Percentiles rank a stretch among this genome's conserved stretches.
Conservation (phyloP, 2,113 vertebrate species). For the Pygoscelis antarcticus region DNA sequence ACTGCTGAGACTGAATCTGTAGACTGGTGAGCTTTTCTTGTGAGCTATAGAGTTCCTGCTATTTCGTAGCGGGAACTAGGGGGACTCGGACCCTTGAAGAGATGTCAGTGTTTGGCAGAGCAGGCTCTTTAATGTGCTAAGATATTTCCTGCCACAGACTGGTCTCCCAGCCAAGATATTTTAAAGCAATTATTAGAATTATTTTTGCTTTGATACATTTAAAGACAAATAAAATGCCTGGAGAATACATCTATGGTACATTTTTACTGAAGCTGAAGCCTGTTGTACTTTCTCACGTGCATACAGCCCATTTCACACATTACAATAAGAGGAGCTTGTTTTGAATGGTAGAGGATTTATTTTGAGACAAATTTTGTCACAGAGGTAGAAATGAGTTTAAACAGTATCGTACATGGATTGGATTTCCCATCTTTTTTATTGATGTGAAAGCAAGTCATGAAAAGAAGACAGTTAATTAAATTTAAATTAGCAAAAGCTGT, state of each 20-base stretch:
- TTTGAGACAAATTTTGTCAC: neutral
- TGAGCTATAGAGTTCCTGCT: neutral
- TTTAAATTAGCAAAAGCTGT: neutral
- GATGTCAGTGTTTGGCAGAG: neutral
- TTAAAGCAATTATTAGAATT: neutral
- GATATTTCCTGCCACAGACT: slow-evolving; percentile 2
- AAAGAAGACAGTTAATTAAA: neutral
- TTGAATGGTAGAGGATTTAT: neutral
- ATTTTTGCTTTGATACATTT: neutral
- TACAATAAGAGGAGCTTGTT: neutral
- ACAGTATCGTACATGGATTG: neutral
- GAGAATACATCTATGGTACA: neutral
- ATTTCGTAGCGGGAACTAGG: neutral
- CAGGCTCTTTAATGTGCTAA: neutral
- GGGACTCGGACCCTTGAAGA: neutral
- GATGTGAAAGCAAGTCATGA: neutral
- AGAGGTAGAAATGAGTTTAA: neutral
- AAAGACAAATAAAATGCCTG: neutral
- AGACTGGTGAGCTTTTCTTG: neutral
- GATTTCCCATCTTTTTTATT: neutral
- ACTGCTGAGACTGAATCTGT: neutral
- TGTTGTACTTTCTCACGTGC: neutral
- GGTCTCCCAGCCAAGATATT: slow-evolving; percentile 9
- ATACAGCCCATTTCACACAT: neutral
- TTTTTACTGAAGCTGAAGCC: neutral